Evolutionary conservation across 2,113 vertebrate genomes (phyloP).

Genomic region (Geococcyx californianus): DNA sequence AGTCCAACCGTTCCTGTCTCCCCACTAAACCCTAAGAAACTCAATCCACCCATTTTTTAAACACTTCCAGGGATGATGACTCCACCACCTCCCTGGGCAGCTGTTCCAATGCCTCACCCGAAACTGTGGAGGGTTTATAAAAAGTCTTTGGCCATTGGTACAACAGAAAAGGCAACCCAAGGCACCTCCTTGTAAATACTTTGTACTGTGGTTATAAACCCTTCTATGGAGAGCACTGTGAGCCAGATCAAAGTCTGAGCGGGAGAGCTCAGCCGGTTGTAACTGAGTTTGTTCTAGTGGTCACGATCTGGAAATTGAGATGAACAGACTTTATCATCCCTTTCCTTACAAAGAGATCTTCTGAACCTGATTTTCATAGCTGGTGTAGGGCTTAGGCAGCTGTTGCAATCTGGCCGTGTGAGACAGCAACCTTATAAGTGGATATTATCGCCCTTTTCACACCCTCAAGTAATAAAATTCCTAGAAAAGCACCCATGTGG

Average conservation of each 20-base stretch:
- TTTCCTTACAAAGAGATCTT: background rate
- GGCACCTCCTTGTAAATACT: background rate
- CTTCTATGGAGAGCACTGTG: fast-evolving
- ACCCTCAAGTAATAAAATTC: background rate
- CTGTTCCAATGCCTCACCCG: too few species aligned
- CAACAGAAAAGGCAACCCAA: background rate
- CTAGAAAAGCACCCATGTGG: background rate
- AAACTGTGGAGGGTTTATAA: background rate
- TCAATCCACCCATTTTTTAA: too few species aligned
- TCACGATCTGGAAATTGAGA: background rate
- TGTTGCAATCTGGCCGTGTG: background rate
- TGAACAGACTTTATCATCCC: background rate
- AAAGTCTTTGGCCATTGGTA: background rate
- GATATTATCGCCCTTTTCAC: background rate
- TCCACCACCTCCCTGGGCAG: too few species aligned
- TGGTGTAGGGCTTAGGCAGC: background rate
- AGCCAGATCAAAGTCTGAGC: background rate
- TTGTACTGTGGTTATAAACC: background rate
- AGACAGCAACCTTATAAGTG: background rate
- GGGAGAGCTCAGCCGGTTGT: background rate
- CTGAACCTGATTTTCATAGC: background rate
- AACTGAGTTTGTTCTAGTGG: background rate
- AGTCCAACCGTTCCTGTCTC: too few species aligned
- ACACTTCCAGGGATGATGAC: too few species aligned
- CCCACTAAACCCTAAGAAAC: too few species aligned